A percentile compares a stretch with the other conserved stretches of the same genome.
phyloP scores from a whole-genome alignment of 2,797 vertebrate species.

The Zonotrichia albicollis region DNA sequence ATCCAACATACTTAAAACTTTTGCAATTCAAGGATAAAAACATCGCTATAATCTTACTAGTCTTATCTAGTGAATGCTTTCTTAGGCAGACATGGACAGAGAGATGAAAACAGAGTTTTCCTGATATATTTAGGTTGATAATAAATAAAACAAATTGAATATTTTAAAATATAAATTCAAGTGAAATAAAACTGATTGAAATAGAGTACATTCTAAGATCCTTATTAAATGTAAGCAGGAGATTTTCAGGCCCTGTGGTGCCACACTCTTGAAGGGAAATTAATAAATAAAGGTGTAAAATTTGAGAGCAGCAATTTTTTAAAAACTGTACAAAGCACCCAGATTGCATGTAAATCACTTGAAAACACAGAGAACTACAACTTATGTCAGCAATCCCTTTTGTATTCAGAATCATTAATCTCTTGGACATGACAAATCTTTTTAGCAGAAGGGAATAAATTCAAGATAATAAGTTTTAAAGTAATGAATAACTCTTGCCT shows the following conservation, averaged over 20 bases:
- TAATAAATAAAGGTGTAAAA: background rate
- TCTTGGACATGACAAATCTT: slow-evolving; percentile 74
- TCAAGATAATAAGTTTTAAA: slow-evolving; percentile 73
- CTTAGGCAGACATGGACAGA: background rate
- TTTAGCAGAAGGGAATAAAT: slow-evolving; percentile 68
- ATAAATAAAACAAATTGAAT: background rate
- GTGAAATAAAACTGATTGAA: background rate
- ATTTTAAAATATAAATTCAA: background rate
- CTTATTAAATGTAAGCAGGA: background rate
- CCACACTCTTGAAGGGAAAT: background rate
- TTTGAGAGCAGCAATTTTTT: background rate
- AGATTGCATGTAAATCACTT: slow-evolving; percentile 40
- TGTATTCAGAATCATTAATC: slow-evolving; percentile 68
- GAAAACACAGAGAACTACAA: slow-evolving; percentile 51
- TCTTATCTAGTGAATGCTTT: background rate
- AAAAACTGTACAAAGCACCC: background rate
- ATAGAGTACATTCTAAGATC: background rate
- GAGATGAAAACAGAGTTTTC: background rate
- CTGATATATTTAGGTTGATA: background rate
- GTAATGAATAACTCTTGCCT: slow-evolving; percentile 73
- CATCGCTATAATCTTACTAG: background rate
- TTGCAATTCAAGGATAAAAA: background rate
- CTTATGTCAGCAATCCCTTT: slow-evolving; percentile 60
- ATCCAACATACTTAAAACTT: background rate
- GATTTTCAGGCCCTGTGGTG: background rate